Conservation (phyloP, 2,888 invertebrate species). For the Horisme vitalbata region DNA sequence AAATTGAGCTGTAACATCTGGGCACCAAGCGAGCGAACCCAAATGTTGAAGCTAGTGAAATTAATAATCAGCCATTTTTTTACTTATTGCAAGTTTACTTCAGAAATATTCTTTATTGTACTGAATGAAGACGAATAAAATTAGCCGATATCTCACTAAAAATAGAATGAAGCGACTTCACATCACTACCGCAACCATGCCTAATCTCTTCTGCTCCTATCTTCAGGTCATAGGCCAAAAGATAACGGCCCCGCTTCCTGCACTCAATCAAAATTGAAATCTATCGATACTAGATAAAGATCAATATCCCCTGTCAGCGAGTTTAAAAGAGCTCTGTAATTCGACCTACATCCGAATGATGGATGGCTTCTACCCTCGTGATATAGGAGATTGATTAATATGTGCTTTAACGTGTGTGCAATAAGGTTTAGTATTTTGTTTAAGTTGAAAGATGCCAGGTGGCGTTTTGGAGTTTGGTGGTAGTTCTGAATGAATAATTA, state of each 20-base stretch:
- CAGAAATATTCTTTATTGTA: too few species aligned
- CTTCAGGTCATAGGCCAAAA: slow-evolving; percentile 67
- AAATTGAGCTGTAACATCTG: too few species aligned
- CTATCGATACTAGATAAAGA: slow-evolving; percentile 43
- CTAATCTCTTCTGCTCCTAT: slow-evolving; percentile 65
- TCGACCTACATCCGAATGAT: slow-evolving; percentile 64
- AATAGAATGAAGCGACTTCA: neutral
- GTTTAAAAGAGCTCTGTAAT: slow-evolving; percentile 50
- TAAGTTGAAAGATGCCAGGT: slow-evolving; percentile 16
- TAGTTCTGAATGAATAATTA: slow-evolving; percentile 6
- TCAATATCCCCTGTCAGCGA: slow-evolving; percentile 43
- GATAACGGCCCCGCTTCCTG: slow-evolving; percentile 53
- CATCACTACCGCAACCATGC: slow-evolving; percentile 44
- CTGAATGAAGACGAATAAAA: too few species aligned
- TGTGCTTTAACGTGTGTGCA: slow-evolving; percentile 27
- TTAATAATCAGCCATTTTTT: too few species aligned
- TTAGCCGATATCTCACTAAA: too few species aligned
- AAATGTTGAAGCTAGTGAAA: too few species aligned
- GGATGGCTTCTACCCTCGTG: slow-evolving; percentile 56
- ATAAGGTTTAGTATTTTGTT: slow-evolving; percentile 20
- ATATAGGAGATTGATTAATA: slow-evolving; percentile 42
- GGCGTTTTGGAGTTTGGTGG: slow-evolving; percentile 3
- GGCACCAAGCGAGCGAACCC: too few species aligned
- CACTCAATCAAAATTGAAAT: slow-evolving; percentile 41
- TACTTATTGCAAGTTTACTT: too few species aligned